These are phyloP conservation scores for Neodiprion fabricii DNA, from an alignment of 1,140 invertebrate genomes.

Conservation along the genomic window DNA sequence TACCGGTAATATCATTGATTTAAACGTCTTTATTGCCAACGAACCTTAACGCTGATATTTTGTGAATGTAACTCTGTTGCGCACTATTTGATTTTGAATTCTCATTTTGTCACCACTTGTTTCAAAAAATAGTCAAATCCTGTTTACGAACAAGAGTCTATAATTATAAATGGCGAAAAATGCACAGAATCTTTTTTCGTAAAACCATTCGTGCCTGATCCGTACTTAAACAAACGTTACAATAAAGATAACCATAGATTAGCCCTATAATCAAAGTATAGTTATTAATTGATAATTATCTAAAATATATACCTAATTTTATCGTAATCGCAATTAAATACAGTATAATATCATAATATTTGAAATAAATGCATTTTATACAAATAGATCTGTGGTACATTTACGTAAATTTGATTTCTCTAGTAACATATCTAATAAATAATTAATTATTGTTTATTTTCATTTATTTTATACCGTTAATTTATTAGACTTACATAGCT, in stretches of 20 bases:
- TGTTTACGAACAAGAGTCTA: constrained; percentile 9
- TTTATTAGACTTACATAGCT: constrained; percentile 2
- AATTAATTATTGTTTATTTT: constrained; percentile 18
- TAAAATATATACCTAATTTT: constrained; percentile 42
- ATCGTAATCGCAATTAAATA: constrained; percentile 32
- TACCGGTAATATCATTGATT: too few relatives aligned
- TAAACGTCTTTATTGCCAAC: too few relatives aligned
- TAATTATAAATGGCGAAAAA: constrained; percentile 30
- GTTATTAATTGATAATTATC: constrained; percentile 28
- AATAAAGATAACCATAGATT: constrained; percentile 10
- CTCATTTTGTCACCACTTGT: background rate
- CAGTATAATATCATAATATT: constrained; percentile 9
- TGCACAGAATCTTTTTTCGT: constrained; percentile 29
- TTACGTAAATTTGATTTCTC: constrained; percentile 27
- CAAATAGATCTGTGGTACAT: constrained; percentile 44
- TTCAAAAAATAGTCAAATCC: background rate
- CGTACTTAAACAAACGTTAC: background rate
- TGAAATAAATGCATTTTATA: constrained; percentile 40
- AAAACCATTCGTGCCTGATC: constrained; percentile 22
- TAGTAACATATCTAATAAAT: constrained; percentile 27
- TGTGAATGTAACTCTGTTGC: too few relatives aligned
- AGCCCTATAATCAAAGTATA: constrained; percentile 30
- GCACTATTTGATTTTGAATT: too few relatives aligned
- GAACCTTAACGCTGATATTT: too few relatives aligned
- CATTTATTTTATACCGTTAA: background rate